Conservation (phyloP, 2,888 invertebrate species). For the Pollenia angustigena region DNA sequence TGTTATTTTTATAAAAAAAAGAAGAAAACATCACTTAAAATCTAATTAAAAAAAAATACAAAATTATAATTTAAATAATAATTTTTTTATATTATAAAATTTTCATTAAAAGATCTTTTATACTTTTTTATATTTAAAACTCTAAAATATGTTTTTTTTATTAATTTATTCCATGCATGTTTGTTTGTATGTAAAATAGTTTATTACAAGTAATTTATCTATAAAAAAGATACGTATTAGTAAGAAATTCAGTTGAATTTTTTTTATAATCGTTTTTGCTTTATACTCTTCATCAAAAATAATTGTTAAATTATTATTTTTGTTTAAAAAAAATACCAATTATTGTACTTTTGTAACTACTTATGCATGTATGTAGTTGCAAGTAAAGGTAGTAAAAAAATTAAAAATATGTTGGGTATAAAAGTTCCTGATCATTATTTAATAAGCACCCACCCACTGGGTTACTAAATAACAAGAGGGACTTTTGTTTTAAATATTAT, state of each 20-base stretch:
- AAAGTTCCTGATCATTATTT: constrained; percentile 73
- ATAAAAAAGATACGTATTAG: constrained; percentile 27
- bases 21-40: constrained; percentile 57
- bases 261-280: background rate
- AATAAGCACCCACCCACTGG: constrained; percentile 75
- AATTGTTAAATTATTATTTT: constrained; percentile 52
- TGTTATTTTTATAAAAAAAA: constrained; percentile 52
- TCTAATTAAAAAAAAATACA: constrained; percentile 55
- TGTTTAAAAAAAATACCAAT: constrained; percentile 48
- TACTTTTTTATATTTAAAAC: constrained; percentile 39
- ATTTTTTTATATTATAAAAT: constrained; percentile 35
- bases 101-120: constrained; percentile 32
- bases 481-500: constrained; percentile 58
- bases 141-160: constrained; percentile 43
- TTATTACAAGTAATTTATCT: constrained; percentile 29
- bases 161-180: background rate
- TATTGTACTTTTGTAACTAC: constrained; percentile 38
- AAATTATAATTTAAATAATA: constrained; percentile 59
- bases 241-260: background rate
- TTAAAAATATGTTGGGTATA: constrained; percentile 23
- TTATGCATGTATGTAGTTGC: background rate
- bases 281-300: constrained; percentile 32
- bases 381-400: constrained; percentile 7
- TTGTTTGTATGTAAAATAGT: constrained; percentile 42
- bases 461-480: constrained; percentile 71